Base-by-base conservation (phyloP, 2,888 invertebrate genomes). In the Oscheius sp. region DNA sequence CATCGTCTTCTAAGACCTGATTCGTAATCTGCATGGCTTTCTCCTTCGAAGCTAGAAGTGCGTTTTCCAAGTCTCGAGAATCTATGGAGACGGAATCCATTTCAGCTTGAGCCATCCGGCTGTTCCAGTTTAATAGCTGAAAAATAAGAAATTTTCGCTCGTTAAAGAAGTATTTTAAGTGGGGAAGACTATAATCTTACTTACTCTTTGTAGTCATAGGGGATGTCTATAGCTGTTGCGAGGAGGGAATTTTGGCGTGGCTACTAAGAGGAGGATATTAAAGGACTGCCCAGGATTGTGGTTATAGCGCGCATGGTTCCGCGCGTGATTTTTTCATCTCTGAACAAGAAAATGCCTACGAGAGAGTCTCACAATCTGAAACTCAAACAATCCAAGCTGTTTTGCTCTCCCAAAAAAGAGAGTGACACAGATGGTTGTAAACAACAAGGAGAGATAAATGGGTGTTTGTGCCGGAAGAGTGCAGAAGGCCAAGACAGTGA, bases 1-100 rank as follows among this genome's bases (percentile, higher is more conserved):
- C 77, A 55, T 83, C 81, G 35, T 80, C 79, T 50, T 79, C 80
- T 10, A 58, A 9, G 7, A 2, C 32, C 13, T 57, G 70, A 2
- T 35, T 11, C 5, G 35, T 59, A 29, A 70, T 33, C 9, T 70
- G 58, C 68, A 68, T 35, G 48, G 72, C 47, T 50, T 74, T 53
- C 33, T 58, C 73, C 35, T 63, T 73, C n/a, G 65, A 51, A 48
- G 37, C 51, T n/a, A 73, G 11, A 35, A 59, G 13, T 13, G 50
- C 66, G 51, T 74, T 74, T 47, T 66, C 74, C 60, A 74, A 51
- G 21, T 74, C 74, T 11, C 74, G 66, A 48, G 74, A 74, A 59
- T 74, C 70, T 35, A 74, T 48, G 33, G 74, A 74, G n/a, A 70
- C 57, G 13, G 55, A 55, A 29, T 68, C 68, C 21, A 68, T 21